Evolutionary conservation across 2,888 invertebrate genomes (phyloP).

Genomic region (Spilosoma lubricipeda): DNA sequence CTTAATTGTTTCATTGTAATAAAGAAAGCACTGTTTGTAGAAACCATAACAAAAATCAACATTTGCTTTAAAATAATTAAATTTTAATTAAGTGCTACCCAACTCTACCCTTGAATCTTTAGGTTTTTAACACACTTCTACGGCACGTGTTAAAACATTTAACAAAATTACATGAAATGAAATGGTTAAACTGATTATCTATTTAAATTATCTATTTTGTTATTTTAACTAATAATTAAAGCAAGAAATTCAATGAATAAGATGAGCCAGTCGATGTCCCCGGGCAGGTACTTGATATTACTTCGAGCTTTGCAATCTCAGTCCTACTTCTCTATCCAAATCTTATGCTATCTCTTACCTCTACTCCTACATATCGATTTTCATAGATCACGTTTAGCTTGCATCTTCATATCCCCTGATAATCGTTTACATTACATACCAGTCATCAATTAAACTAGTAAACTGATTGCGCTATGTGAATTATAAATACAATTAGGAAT

Average conservation of each 20-base stretch:
- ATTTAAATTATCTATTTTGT: background rate
- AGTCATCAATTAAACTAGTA: too few relatives aligned
- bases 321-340: background rate
- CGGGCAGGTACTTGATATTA: too few relatives aligned
- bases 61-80: constrained; percentile 49
- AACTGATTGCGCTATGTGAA: too few relatives aligned
- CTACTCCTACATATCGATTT: background rate
- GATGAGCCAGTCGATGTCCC: background rate
- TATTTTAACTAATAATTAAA: background rate
- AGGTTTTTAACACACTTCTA: constrained; percentile 22
- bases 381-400: too few relatives aligned
- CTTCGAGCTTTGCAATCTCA: too few relatives aligned
- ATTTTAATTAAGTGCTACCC: constrained; percentile 44
- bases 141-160: too few relatives aligned
- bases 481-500: too few relatives aligned
- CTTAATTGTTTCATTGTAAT: constrained; percentile 11
- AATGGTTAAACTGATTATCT: background rate
- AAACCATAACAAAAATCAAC: constrained; percentile 48
- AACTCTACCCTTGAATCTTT: constrained; percentile 22
- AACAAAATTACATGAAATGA: too few relatives aligned
- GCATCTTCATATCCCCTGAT: too few relatives aligned
- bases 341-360: background rate
- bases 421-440: too few relatives aligned
- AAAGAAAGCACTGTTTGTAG: constrained; percentile 26
- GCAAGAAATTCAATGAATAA: background rate